Conservation (phyloP, 2,888 invertebrate genomes). For the Eurois occulta region DNA sequence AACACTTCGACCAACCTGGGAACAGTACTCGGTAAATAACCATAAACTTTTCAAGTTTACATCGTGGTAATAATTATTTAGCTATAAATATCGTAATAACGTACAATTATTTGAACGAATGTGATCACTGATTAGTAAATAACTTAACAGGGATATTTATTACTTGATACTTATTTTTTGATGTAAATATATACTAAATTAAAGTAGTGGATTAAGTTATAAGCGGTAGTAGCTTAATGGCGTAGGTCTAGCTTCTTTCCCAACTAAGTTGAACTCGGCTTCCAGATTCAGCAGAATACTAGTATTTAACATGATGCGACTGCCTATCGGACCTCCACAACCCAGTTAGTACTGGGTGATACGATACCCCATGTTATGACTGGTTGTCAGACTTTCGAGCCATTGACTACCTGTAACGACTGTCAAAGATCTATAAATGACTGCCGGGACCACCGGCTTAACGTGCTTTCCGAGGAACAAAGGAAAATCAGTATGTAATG, state of each 20-base stretch:
- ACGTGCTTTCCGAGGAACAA: no score
- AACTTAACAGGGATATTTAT: slow-evolving; percentile 19
- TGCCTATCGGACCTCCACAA: background rate
- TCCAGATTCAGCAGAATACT: background rate
- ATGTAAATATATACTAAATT: background rate
- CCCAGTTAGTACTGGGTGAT: background rate
- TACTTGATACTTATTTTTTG: slow-evolving; percentile 1
- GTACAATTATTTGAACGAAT: slow-evolving; percentile 14
- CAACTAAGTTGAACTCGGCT: background rate
- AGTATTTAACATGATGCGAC: background rate
- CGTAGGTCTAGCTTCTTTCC: background rate
- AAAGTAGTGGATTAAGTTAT: slow-evolving; percentile 10
- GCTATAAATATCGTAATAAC: background rate
- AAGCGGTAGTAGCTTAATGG: background rate
- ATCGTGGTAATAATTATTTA: background rate
- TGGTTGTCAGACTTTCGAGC: background rate
- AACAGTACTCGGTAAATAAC: background rate
- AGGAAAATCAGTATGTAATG: no score
- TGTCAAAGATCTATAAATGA: no score
- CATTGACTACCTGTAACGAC: background rate
- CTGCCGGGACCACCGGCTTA: no score
- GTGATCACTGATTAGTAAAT: slow-evolving; percentile 12
- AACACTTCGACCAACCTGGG: background rate
- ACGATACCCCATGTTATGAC: background rate
- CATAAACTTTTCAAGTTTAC: background rate